Evolutionary conservation across 2,113 vertebrate species (phyloP).

Genomic region (Muscicapa adusta): DNA sequence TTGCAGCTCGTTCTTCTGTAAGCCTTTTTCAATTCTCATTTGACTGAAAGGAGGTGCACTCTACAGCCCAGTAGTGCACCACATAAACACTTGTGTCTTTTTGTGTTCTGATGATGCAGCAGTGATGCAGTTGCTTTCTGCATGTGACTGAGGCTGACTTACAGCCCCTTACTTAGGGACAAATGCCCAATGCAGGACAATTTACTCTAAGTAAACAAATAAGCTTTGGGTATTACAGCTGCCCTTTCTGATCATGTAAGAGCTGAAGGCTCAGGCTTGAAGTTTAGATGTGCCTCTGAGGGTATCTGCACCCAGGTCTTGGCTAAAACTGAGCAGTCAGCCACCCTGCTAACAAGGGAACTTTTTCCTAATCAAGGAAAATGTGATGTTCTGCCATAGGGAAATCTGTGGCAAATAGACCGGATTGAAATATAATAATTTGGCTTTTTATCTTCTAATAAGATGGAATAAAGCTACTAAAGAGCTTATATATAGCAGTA

Average conservation of each 20-base stretch:
- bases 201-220: background rate
- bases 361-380: background rate
- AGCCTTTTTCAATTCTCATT: background rate
- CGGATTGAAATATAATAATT: background rate
- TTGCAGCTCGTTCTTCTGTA: accelerated
- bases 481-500: background rate
- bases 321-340: background rate
- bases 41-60: background rate
- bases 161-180: accelerated
- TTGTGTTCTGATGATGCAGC: background rate
- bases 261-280: background rate
- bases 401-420: background rate
- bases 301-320: background rate
- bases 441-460: background rate
- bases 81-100: background rate
- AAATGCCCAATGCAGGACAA: background rate
- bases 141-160: background rate
- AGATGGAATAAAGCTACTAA: background rate
- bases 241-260: background rate
- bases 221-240: background rate
- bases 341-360: background rate
- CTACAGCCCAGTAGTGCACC: background rate
- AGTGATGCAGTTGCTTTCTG: background rate
- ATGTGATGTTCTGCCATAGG: background rate
- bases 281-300: background rate